Base-by-base conservation (phyloP, 2,888 invertebrate species). In the Bimastos eiseni region DNA sequence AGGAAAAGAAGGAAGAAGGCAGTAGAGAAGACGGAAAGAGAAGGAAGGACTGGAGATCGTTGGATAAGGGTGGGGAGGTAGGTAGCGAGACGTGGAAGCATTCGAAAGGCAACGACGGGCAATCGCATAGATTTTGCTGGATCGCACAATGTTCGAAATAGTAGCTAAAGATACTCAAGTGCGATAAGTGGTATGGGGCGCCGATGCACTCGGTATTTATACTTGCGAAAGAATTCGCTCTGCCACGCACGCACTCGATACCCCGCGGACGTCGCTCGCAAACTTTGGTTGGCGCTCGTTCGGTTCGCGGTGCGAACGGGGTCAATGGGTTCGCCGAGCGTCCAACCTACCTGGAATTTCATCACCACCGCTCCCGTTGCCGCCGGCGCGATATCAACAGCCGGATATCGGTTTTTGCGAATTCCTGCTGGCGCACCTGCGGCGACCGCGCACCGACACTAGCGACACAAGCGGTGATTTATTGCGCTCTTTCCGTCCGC, bases 121-220 rank as follows among this genome's bases (percentile, higher is more conserved):
- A 70, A n/a, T 15, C 70, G 70, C 11, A 13, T 70, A 70, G 70
- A 70, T 70, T n/a, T 21, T 4, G 70, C n/a, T 70, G 70, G 70
- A 1, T 49, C 70, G 70, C 70, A 70, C 70, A 70, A n/a, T 70
- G 70, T 70, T 70, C 70, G 70, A 70, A 70, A 70, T 70, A 70
- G 70, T 70, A 70, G 70, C 70, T 70, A 70, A n/a, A 70, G n/a
- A 70, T 8, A 17, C 13, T n/a, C 70, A n/a, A 70, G 70, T n/a
- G n/a, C 70, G 70, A n/a, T 70, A 70, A 70, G 70, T 70, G 70
- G 70, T 70, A 70, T 70, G 30, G 70, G 70, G 70, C 70, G 70
- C 70, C 70, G n/a, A 70, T 70, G 70, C 70, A n/a, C 70, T n/a
- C 70, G 70, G 30, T 70, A 70, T 70, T 70, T 70, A 70, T 70